A percentile compares a stretch with the other conserved stretches of the same genome.
phyloP scores from a whole-genome alignment of 2,797 vertebrate genomes.

The Percopsis omiscomaycus region DNA sequence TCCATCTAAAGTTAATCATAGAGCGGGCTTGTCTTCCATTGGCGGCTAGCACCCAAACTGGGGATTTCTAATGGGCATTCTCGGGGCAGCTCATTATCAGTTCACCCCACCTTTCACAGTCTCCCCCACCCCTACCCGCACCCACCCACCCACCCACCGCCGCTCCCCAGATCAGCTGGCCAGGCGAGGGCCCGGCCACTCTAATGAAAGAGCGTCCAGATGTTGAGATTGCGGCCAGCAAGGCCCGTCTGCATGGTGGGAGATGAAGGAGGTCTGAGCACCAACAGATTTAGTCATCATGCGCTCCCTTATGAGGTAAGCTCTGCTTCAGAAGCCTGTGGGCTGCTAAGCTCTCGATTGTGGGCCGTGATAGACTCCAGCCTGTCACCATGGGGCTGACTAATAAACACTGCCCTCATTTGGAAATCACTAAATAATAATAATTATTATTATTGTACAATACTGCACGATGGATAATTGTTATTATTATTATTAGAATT shows the following conservation, averaged over 20 bases:
- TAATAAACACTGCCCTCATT: background rate
- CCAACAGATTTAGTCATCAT: constrained; percentile 54
- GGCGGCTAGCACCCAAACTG: constrained; percentile 42
- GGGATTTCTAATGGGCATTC: constrained; percentile 53
- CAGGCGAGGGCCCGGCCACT: background rate
- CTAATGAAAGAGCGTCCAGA: constrained; percentile 37
- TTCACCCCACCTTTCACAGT: background rate
- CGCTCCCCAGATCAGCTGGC: constrained; percentile 6
- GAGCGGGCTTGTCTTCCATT: constrained; percentile 33
- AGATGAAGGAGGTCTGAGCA: background rate
- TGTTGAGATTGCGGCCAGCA: constrained; percentile 44
- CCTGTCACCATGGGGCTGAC: background rate
- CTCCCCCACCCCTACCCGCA: background rate
- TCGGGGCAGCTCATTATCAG: constrained; percentile 32
- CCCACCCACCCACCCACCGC: background rate
- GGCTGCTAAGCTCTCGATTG: constrained; percentile 53
- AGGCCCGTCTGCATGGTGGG: constrained; percentile 21
- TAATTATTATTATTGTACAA: too few relatives aligned
- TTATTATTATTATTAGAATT: too few relatives aligned
- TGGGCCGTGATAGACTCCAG: constrained; percentile 38
- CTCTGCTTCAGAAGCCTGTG: constrained; percentile 57
- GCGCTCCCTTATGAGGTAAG: constrained; percentile 46
- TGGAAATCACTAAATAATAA: background rate
- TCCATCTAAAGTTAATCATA: constrained; percentile 60
- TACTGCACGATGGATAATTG: too few relatives aligned